Percentiles rank a stretch among this genome's conserved stretches.
phyloP scores from a whole-genome alignment of 2,888 invertebrate genomes.

The Diarsia rubi region DNA sequence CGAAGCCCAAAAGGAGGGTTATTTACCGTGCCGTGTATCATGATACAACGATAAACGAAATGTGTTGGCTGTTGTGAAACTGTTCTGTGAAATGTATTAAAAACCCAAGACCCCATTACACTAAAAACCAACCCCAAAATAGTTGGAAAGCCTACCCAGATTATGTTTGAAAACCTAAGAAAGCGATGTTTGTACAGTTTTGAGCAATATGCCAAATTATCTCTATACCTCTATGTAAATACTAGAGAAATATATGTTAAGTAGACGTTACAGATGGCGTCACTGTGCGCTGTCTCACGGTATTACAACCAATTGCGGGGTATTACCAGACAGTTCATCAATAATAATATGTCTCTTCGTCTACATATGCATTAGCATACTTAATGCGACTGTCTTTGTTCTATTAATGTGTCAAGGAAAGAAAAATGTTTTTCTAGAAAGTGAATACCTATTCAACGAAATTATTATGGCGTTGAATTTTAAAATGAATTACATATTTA shows the following conservation, averaged over 20 bases:
- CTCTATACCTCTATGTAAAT: background rate
- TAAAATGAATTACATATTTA: background rate
- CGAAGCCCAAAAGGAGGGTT: no score
- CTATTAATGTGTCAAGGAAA: slow-evolving; percentile 7
- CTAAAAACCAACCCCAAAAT: background rate
- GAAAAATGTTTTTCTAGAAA: background rate
- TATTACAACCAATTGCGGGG: slow-evolving; percentile 2
- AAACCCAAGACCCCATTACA: background rate
- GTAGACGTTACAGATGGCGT: slow-evolving; percentile 17
- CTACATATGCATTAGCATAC: slow-evolving; percentile 25
- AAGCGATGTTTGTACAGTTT: background rate
- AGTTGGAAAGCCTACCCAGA: background rate
- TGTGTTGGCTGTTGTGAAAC: background rate
- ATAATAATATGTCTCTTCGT: slow-evolving; percentile 3
- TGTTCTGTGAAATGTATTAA: background rate
- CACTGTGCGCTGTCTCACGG: slow-evolving; percentile 27
- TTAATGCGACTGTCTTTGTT: slow-evolving; percentile 8
- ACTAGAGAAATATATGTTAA: background rate
- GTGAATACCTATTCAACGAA: background rate
- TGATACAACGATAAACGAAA: background rate
- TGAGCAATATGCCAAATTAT: background rate
- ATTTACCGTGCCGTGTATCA: background rate
- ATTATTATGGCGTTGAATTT: background rate
- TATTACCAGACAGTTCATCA: slow-evolving; percentile 18
- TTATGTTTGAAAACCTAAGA: background rate